Evolutionary conservation across 2,113 vertebrate genomes (phyloP), one percentile per base, ranked within the genome.

Genomic region (Spermophilus dauricus): DNA sequence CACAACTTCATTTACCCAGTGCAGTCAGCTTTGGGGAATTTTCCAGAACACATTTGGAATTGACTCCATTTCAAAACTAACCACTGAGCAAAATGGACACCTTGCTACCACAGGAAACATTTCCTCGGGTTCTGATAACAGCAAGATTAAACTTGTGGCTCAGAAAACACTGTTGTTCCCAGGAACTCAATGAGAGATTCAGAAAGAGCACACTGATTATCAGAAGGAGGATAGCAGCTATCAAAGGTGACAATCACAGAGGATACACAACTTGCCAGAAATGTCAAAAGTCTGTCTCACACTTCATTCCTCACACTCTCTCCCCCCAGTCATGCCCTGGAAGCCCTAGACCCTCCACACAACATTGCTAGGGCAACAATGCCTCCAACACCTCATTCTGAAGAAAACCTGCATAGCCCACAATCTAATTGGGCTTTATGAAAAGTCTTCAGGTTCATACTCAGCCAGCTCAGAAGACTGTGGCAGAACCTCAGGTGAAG

Each of bases 391-490:
- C 32, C n/a, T 76, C 75, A 53, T 28, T 56, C 73, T 75, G 28
- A 94, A 80, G 24, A 14, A 82, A 65, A 86, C 85, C 65, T 91
- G 28, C 37, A 89, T 77, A 89, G 61, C 56, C 70, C 9, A 2
- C 65, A 94, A 95, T 84, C 77, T 75, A 85, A 95, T 48, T 80
- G 76, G 39, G 56, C 11, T 76, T 88, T 91, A 28, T 75, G 45
- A 63, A 82, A 86, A 73, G 65, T 48, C 83, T 67, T 72, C 63
- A 72, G 17, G 28, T 77, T 80, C 39, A 89, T 90, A 53, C 26
- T 87, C 77, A 93, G 45, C n/a, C 87, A 53, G 86, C 76, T 84
- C 8, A 92, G 65, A 69, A 69, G 32, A 22, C 3, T 37, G 7
- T n/a, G 8, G 24, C 88, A 86, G n/a, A 97, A 67, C 12, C 76